Conservation (phyloP, 23 tunicate species). For the Ascidia mentula region DNA sequence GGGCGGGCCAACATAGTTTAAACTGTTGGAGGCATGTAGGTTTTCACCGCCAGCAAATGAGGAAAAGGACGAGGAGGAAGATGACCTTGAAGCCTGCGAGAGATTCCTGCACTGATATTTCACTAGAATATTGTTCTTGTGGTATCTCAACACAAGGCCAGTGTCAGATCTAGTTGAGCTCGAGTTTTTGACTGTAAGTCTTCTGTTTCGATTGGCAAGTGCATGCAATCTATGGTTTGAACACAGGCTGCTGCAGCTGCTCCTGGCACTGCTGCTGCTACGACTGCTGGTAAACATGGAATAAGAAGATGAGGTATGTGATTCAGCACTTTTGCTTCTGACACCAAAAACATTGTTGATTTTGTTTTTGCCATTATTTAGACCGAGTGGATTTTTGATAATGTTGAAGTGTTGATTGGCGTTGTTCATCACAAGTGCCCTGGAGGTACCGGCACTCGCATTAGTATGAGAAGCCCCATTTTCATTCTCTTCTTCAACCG, state of each 20-base stretch:
- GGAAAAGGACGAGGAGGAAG: conserved; percentile 24
- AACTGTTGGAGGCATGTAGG: not conserved
- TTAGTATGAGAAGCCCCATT: not conserved
- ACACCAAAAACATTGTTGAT: conserved; percentile 42
- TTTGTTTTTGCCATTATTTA: conserved; percentile 24
- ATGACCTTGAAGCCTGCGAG: conserved; percentile 16
- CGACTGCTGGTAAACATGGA: conserved; percentile 32
- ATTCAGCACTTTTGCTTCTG: conserved; percentile 80
- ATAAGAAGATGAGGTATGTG: conserved; percentile 33
- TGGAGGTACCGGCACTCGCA: conserved; percentile 9
- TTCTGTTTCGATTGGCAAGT: conserved; percentile 4
- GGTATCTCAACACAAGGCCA: conserved; percentile 64
- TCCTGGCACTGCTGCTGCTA: conserved; percentile 75
- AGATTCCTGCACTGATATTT: not conserved
- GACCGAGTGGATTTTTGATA: conserved; percentile 15
- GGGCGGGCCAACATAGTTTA: not conserved
- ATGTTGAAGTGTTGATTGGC: conserved; percentile 6
- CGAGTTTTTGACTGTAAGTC: conserved; percentile 38
- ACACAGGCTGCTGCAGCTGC: conserved; percentile 74
- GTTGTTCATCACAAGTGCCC: conserved; percentile 24
- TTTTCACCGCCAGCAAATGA: conserved; percentile 7
- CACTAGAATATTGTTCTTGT: conserved; percentile 20
- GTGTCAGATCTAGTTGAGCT: conserved; percentile 82
- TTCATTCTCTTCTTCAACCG: conserved; percentile 1
- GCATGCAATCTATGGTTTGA: conserved; percentile 32